Evolutionary conservation across 2,888 invertebrate species (phyloP).

Genomic region (Sinohyriopsis cumingii): DNA sequence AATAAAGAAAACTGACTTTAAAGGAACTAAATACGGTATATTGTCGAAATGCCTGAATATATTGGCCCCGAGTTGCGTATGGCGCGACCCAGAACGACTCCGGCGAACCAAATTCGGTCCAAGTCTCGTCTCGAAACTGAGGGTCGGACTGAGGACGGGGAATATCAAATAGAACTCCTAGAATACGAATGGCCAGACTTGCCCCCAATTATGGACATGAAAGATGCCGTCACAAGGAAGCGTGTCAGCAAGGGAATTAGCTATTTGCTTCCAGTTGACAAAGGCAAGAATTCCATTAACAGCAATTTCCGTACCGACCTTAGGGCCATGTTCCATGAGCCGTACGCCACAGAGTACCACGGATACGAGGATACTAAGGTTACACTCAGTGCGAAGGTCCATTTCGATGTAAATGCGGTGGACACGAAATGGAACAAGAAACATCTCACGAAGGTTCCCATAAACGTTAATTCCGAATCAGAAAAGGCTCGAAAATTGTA

Average conservation of each 20-base stretch:
- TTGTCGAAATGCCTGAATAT: conserved; percentile 39
- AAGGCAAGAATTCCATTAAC: conserved; percentile 61
- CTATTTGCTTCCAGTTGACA: conserved; percentile 64
- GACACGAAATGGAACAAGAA: conserved; percentile 51
- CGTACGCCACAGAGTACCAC: conserved; percentile 51
- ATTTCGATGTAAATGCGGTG: conserved; percentile 54
- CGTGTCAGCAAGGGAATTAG: conserved; percentile 61
- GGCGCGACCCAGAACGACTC: conserved; percentile 32
- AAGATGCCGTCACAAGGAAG: conserved; percentile 58
- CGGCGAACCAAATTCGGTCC: not conserved
- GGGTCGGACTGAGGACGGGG: conserved; percentile 15
- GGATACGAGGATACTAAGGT: conserved; percentile 53
- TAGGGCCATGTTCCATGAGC: conserved; percentile 64
- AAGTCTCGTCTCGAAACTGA: not conserved
- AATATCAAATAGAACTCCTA: conserved; percentile 51
- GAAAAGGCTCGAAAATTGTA: conserved; percentile 53
- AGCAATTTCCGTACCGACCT: conserved; percentile 61
- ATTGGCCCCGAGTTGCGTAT: conserved; percentile 36
- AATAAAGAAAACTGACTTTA: too few species aligned
- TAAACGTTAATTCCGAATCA: conserved; percentile 58
- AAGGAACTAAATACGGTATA: not conserved
- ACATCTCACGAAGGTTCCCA: conserved; percentile 35
- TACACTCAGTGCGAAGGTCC: conserved; percentile 51
- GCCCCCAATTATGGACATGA: conserved; percentile 61
- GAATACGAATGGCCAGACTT: conserved; percentile 67